Evolutionary conservation across 2,113 vertebrate genomes (phyloP).

Genomic region (Irena cyanogastra): DNA sequence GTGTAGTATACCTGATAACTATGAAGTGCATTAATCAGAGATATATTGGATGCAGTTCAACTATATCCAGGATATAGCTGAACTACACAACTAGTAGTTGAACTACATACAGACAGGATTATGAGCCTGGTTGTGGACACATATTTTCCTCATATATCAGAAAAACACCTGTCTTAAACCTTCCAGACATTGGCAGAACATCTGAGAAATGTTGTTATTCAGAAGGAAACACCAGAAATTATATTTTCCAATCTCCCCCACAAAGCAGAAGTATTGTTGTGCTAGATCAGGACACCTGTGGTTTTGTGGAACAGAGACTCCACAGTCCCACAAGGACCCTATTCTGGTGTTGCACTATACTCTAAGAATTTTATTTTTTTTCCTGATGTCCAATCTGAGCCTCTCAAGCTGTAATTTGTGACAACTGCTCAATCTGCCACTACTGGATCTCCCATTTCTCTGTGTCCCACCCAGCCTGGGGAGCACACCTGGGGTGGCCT

Average conservation of each 20-base stretch:
- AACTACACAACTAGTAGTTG: no score
- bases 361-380: not conserved
- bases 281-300: not conserved
- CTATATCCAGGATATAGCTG: no score
- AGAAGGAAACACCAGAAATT: not conserved
- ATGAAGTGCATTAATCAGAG: not conserved
- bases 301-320: not conserved
- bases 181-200: not conserved
- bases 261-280: not conserved
- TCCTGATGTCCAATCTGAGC: not conserved
- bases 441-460: not conserved
- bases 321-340: fast-evolving
- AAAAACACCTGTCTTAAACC: not conserved
- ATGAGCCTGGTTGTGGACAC: no score
- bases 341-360: not conserved
- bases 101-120: no score
- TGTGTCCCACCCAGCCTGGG: not conserved
- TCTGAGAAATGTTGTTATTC: not conserved
- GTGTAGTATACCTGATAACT: not conserved
- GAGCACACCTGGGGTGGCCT: not conserved
- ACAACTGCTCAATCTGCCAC: not conserved
- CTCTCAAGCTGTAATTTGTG: not conserved
- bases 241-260: not conserved
- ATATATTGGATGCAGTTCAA: no score
- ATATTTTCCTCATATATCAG: not conserved